A percentile compares a stretch with the other conserved stretches of the same genome.
These are phyloP conservation scores for Philereme transversata DNA, from an alignment of 2,888 invertebrate species.

Conservation along the genomic window DNA sequence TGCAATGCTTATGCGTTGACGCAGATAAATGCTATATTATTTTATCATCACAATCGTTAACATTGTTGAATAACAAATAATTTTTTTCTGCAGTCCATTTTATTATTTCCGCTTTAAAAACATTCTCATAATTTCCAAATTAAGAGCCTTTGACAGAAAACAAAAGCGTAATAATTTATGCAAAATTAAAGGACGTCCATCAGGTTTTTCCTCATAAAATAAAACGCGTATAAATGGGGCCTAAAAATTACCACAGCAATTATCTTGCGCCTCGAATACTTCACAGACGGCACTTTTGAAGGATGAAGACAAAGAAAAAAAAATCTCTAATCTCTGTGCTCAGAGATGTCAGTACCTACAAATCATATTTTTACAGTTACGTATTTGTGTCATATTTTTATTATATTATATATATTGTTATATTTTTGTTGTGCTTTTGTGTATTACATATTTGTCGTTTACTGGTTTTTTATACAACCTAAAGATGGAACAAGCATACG, in stretches of 20 bases:
- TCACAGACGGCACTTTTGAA: constrained; percentile 59
- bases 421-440: too few species aligned
- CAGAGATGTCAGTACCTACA: constrained; percentile 3
- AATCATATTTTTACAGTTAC: too few species aligned
- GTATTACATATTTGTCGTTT: too few species aligned
- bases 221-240: constrained; percentile 62
- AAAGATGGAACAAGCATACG: too few species aligned
- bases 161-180: constrained; percentile 50
- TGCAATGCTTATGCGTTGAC: too few species aligned
- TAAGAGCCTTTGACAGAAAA: constrained; percentile 13
- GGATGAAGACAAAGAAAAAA: constrained; percentile 67
- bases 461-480: too few species aligned
- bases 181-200: constrained; percentile 45
- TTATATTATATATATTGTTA: too few species aligned
- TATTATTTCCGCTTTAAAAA: neutral
- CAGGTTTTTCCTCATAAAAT: constrained; percentile 52
- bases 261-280: constrained; percentile 73
- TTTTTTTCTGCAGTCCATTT: neutral
- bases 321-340: constrained; percentile 42
- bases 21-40: too few species aligned
- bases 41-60: too few species aligned
- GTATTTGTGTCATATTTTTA: too few species aligned
- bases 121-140: neutral
- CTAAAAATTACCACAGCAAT: constrained; percentile 69
- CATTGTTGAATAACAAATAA: too few species aligned